Conservation (phyloP, 1,140 invertebrate genomes). For the Ips nitidus region DNA sequence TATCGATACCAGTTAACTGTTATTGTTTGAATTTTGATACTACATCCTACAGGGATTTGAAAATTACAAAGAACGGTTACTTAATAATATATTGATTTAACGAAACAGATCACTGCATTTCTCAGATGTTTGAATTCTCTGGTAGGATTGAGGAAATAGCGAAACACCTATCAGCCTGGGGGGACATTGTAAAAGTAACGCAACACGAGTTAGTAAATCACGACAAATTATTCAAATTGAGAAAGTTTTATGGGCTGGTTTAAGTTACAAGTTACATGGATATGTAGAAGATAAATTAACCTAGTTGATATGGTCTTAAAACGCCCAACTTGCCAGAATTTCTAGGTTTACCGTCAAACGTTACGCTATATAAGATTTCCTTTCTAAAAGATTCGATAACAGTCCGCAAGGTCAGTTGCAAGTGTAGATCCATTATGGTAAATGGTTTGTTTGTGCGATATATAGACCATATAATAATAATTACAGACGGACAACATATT, state of each 20-base stretch:
- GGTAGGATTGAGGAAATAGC: too few species aligned
- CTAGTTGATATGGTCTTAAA: slow-evolving; percentile 13
- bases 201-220: slow-evolving; percentile 18
- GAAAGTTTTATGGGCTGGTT: slow-evolving; percentile 10
- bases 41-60: too few species aligned
- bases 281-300: slow-evolving; percentile 7
- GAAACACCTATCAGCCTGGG: slow-evolving; percentile 1
- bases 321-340: background rate
- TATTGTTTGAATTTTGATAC: too few species aligned
- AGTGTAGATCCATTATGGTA: background rate
- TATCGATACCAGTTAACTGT: too few species aligned
- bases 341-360: too few species aligned
- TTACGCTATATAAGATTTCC: slow-evolving; percentile 17
- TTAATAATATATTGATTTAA: too few species aligned
- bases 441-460: background rate
- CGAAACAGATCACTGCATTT: too few species aligned
- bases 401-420: slow-evolving; percentile 10
- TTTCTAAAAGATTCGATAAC: slow-evolving; percentile 29
- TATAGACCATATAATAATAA: background rate
- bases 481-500: too few species aligned
- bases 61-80: too few species aligned
- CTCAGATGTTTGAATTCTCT: too few species aligned
- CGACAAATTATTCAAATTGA: slow-evolving; percentile 16
- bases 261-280: slow-evolving; percentile 9
- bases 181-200: slow-evolving; percentile 1